Evolutionary conservation across 2,113 vertebrate genomes (phyloP).

Genomic region (Cavia porcellus): DNA sequence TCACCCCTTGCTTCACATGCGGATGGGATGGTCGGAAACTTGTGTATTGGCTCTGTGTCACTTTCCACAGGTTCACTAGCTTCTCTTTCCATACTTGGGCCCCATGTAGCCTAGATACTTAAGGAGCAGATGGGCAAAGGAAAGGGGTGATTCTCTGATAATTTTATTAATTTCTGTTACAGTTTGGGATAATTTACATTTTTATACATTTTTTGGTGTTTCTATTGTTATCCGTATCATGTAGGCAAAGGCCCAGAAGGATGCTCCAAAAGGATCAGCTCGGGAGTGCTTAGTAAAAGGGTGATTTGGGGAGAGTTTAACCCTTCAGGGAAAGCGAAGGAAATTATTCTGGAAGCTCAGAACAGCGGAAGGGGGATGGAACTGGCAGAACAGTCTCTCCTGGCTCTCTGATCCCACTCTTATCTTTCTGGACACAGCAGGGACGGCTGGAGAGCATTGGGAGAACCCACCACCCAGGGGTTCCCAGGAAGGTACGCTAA

Average conservation of each 20-base stretch:
- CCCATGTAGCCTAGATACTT: not conserved
- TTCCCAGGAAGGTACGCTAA: not conserved
- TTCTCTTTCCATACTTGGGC: not conserved
- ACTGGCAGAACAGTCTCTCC: too few relatives aligned
- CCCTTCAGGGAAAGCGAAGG: not conserved
- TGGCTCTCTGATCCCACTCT: not conserved
- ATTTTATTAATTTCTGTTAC: constrained; percentile 12
- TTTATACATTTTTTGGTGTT: not conserved
- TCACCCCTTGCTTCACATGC: not conserved
- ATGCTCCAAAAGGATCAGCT: not conserved
- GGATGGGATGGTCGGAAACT: not conserved
- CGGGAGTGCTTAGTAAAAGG: not conserved
- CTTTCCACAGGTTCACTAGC: not conserved
- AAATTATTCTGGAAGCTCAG: not conserved
- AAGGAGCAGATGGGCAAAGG: not conserved
- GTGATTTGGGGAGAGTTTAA: not conserved
- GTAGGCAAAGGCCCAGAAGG: not conserved
- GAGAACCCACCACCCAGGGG: not conserved
- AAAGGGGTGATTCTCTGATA: not conserved
- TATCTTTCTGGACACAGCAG: not conserved
- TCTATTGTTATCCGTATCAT: not conserved
- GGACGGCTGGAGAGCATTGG: not conserved
- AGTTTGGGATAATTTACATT: not conserved
- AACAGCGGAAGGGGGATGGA: not conserved
- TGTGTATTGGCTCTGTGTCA: not conserved